A percentile compares a stretch with the other conserved stretches of the same genome.
phyloP scores from a whole-genome alignment of 2,888 invertebrate genomes.

The Vandiemenella viatica region DNA sequence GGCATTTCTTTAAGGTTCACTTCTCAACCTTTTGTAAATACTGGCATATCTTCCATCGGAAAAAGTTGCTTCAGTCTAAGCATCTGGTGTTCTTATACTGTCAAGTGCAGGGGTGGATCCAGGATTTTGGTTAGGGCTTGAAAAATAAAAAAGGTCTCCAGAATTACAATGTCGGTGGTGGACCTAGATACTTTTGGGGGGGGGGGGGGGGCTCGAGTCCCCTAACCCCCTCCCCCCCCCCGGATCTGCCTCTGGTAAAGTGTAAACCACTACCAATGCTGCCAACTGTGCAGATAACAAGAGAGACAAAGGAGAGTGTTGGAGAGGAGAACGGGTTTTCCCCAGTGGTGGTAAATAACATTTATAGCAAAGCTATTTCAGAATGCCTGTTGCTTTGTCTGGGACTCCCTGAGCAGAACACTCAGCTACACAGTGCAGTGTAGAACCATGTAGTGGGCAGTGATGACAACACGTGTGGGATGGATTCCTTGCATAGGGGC shows the following conservation, averaged over 20 bases:
- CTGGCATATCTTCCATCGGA: too few relatives aligned
- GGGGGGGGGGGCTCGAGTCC: too few relatives aligned
- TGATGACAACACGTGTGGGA: constrained; percentile 22
- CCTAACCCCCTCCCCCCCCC: too few relatives aligned
- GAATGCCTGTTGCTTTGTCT: constrained; percentile 7
- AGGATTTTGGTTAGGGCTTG: too few relatives aligned
- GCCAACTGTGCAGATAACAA: constrained; percentile 9
- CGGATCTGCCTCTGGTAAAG: neutral
- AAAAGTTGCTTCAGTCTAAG: too few relatives aligned
- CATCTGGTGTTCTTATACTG: too few relatives aligned
- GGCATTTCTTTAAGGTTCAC: too few relatives aligned
- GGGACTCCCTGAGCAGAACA: constrained; percentile 5
- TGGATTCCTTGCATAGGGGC: constrained; percentile 24
- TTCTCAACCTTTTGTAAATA: too few relatives aligned
- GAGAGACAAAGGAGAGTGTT: neutral
- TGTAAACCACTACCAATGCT: neutral
- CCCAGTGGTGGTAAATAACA: constrained; percentile 2
- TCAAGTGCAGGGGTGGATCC: too few relatives aligned
- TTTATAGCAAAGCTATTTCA: constrained; percentile 9
- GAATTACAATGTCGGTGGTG: too few relatives aligned
- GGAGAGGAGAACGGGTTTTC: constrained; percentile 7
- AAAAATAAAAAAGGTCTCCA: too few relatives aligned
- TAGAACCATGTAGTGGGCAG: constrained; percentile 5
- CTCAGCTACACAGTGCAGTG: constrained; percentile 5
- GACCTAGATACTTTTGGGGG: too few relatives aligned